Conservation (phyloP, 2,113 vertebrate genomes). For the Rutilus rutilus region DNA sequence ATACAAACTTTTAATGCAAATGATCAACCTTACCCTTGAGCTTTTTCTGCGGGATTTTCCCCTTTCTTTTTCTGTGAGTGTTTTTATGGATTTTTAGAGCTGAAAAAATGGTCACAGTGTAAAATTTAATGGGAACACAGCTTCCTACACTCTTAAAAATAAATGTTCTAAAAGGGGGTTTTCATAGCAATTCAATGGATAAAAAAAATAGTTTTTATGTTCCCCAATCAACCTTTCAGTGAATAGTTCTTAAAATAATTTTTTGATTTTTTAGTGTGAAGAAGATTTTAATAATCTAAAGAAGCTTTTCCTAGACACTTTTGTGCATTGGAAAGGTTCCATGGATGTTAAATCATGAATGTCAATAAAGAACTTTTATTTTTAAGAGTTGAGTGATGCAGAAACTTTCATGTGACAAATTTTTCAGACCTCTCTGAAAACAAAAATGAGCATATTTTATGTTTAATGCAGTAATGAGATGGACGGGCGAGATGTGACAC, state of each 20-base stretch:
- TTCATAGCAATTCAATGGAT: no score
- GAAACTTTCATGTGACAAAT: background rate
- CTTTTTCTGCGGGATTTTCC: background rate
- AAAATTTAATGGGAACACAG: background rate
- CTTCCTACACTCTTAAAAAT: background rate
- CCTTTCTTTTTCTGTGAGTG: background rate
- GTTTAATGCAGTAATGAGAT: background rate
- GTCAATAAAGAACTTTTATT: no score
- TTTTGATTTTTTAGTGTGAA: no score
- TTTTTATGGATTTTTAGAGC: background rate
- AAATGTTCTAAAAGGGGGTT: no score
- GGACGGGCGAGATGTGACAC: background rate
- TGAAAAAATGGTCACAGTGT: background rate
- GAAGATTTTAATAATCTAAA: no score
- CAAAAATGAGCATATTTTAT: background rate
- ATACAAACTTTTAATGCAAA: conserved; percentile 4
- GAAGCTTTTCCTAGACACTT: no score
- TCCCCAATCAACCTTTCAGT: no score
- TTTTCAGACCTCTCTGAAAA: background rate
- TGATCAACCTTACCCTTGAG: background rate
- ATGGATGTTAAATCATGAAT: no score
- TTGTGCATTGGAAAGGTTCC: no score
- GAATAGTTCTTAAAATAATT: no score
- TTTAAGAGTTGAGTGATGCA: background rate
- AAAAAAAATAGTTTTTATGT: no score